Conservation (phyloP, 2,797 vertebrate genomes). For the Bradypus variegatus region DNA sequence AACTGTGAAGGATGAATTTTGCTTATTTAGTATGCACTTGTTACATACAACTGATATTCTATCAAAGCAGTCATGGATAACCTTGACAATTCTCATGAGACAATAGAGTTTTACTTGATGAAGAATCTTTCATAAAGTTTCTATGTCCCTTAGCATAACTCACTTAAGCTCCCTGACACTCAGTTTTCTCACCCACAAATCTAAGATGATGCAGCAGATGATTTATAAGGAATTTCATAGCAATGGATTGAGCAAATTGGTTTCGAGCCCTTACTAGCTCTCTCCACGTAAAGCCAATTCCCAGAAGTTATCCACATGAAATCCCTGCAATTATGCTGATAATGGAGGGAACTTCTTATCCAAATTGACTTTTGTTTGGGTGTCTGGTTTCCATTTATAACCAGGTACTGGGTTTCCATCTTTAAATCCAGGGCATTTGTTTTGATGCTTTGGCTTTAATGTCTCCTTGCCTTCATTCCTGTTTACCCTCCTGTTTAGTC, state of each 20-base stretch:
- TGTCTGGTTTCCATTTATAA: neutral
- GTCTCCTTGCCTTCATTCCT: neutral
- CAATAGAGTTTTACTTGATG: neutral
- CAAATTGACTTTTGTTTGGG: neutral
- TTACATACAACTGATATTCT: neutral
- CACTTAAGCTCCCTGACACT: neutral
- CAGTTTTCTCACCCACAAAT: neutral
- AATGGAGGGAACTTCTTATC: neutral
- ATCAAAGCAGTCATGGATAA: neutral
- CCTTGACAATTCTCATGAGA: neutral
- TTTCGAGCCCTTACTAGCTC: neutral
- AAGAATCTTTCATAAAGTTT: neutral
- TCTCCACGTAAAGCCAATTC: neutral
- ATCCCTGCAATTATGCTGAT: neutral
- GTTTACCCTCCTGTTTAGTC: neutral
- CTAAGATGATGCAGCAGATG: neutral
- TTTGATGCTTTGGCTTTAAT: neutral
- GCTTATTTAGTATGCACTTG: neutral
- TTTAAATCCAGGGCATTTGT: neutral
- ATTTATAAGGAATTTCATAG: neutral
- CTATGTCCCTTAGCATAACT: neutral
- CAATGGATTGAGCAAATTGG: neutral
- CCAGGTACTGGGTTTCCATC: neutral
- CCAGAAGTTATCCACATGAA: neutral
- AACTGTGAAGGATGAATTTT: neutral